Base-by-base conservation (phyloP, 2,797 vertebrate species). In the Arctocebus calabarensis region DNA sequence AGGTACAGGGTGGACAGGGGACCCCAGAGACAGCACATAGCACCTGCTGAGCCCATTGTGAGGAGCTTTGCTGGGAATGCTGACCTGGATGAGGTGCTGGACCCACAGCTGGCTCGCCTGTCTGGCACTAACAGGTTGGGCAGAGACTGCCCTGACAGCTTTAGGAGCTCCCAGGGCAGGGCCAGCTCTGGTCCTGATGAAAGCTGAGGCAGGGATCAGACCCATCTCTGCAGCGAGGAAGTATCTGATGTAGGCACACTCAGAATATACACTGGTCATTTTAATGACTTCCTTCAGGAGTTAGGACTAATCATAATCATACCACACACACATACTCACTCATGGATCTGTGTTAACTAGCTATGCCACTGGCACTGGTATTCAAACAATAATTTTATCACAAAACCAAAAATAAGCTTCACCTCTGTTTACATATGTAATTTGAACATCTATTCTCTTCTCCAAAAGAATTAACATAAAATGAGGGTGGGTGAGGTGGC, bases 381-480 rank as follows among this genome's bases (percentile, higher is more conserved):
- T 0, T 32, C 9, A 11, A 81, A 14, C 34, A 66, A 20, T 10
- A 13, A 29, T 75, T 70, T 78, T 14, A 52, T 59, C 43, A 25
- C 82, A 55, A 57, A 74, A 20, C 48, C 16, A 86, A 0, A 22
- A 43, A 23, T 81, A 61, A 78, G 20, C 43, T 61, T 66, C 48
- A 52, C 48, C 61, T 61, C 32, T 75, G 13, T 88, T 84, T 70
- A 7, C 7, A 3, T 37, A 52, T 59, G n/a, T 37, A 85, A 37
- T 71, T 84, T 83, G 29, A 77, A 37, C 55, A 45, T 70, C 84
- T 73, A 3, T 79, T 83, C 57, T 93, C 75, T 88, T 61, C 74
- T 91, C 40, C 32, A 68, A 92, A 61, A 57, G 27, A 48, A 16
- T 27, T 57, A 78, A 55, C 48, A 34, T 66, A 34, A 25, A 55